Conservation (phyloP, 2,797 vertebrate species). For the Thalassophryne amazonica region DNA sequence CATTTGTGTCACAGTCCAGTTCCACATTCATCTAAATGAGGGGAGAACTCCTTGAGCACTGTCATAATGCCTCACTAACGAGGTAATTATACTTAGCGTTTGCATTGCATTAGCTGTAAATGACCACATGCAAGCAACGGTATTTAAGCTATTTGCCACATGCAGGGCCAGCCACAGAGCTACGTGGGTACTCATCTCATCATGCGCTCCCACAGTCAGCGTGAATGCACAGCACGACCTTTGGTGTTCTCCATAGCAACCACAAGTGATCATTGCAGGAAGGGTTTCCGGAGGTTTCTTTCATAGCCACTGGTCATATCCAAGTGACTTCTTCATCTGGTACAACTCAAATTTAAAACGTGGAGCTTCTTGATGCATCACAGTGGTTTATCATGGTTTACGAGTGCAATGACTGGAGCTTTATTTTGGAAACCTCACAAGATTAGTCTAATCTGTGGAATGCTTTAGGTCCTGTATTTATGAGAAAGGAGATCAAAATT, state of each 20-base stretch:
- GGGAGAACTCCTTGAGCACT: conserved; percentile 15
- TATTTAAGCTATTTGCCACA: conserved; percentile 28
- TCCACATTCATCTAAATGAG: conserved; percentile 43
- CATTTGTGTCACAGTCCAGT: too few relatives aligned
- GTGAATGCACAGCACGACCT: conserved; percentile 21
- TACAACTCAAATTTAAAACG: too few relatives aligned
- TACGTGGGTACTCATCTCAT: conserved; percentile 15
- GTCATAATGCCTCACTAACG: conserved; percentile 33
- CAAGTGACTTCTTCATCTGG: too few relatives aligned
- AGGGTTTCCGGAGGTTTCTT: too few relatives aligned
- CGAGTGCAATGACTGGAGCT: too few relatives aligned
- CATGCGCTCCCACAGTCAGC: conserved; percentile 26
- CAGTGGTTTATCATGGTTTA: too few relatives aligned
- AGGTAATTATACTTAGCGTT: conserved; percentile 53
- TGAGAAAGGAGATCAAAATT: too few relatives aligned
- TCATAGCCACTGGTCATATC: too few relatives aligned
- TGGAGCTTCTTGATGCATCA: too few relatives aligned
- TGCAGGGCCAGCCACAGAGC: background rate
- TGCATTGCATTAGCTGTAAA: background rate
- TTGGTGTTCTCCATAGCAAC: conserved; percentile 44
- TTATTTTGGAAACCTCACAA: too few relatives aligned
- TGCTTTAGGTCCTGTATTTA: too few relatives aligned
- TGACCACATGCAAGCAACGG: conserved; percentile 32
- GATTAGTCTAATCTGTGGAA: too few relatives aligned
- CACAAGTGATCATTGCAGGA: conserved; percentile 54